Base-by-base conservation (phyloP, 2,888 invertebrate genomes). In the Orchestes rusci region DNA sequence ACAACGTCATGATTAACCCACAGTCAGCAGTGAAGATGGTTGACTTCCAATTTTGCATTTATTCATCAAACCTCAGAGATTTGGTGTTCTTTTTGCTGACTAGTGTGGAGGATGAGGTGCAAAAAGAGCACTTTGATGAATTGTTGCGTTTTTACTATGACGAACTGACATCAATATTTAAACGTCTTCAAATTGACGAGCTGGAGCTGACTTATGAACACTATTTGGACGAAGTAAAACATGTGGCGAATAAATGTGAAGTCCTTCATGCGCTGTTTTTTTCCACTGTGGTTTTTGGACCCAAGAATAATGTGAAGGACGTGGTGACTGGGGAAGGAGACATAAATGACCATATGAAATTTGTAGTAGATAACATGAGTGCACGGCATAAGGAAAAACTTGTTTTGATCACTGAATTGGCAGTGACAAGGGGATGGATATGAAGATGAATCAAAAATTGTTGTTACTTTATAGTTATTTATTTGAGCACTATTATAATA, bases 71-170 rank as follows among this genome's bases (percentile, higher is more conserved):
- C 16, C 31, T 37, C 2, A 19, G n/a, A 5, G 48, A 48, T 31
- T 7, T 48, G 20, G 20, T 44, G 10, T 48, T 48, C 18, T 48
- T 48, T 19, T 19, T 48, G 8, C 29, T 48, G 15, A 40, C 43
- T 27, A 48, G 48, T 19, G 40, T 48, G 2, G 27, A 16, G 16
- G 39, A 34, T 23, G 35, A 32, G 1, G 36, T 44, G 10, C 43
- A 23, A 10, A 34, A 1, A 19, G 12, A 39, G 19, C 10, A 35
- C 40, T 19, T 48, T 12, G 48, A 48, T 29, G 43, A 48, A 12
- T 30, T 48, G 2, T 4, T 48, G 3, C 32, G 39, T 16, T 39
- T 16, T 19, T 43, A 44, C 18, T 28, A 39, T 19, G 38, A 38
- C 3, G 17, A 38, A 28, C 16, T 39, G 2, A 39, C 33, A 1